Conservation (phyloP, 2,797 vertebrate species). For the Urocyon cinereoargenteus region DNA sequence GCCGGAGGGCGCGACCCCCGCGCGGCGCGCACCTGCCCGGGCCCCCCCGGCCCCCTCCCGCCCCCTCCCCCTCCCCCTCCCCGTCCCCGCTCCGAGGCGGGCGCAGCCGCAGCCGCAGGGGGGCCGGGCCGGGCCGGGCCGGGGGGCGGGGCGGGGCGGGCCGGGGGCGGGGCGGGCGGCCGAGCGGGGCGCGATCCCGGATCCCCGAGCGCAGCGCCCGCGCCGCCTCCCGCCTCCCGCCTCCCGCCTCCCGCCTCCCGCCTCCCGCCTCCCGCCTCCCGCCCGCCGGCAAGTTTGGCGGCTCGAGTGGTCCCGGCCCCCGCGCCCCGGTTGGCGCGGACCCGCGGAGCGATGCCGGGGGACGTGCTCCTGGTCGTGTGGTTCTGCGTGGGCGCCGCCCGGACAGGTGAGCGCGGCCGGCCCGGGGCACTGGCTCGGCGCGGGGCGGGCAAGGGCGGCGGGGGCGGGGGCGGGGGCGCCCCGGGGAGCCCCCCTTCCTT, state of each 20-base stretch:
- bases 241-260: background rate
- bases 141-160: conserved; percentile 73
- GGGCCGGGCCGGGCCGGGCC: background rate
- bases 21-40: conserved; percentile 59
- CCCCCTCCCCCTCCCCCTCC: background rate
- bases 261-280: conserved; percentile 68
- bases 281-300: conserved; percentile 80
- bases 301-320: conserved; percentile 37
- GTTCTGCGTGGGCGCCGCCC: conserved; percentile 85
- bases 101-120: conserved; percentile 60
- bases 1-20: background rate
- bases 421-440: background rate
- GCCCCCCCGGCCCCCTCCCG: background rate
- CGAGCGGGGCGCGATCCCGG: conserved; percentile 77
- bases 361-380: conserved; percentile 85
- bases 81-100: background rate
- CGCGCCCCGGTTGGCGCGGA: conserved; percentile 61
- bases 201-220: conserved; percentile 79
- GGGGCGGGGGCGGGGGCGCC: background rate
- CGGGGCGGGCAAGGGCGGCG: background rate
- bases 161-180: conserved; percentile 81
- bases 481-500: background rate
- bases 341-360: conserved; percentile 79
- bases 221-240: background rate
- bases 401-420: conserved; percentile 84